These are phyloP conservation scores for Campopleginae sp. DNA, from an alignment of 2,888 invertebrate species.

Conservation along the genomic window DNA sequence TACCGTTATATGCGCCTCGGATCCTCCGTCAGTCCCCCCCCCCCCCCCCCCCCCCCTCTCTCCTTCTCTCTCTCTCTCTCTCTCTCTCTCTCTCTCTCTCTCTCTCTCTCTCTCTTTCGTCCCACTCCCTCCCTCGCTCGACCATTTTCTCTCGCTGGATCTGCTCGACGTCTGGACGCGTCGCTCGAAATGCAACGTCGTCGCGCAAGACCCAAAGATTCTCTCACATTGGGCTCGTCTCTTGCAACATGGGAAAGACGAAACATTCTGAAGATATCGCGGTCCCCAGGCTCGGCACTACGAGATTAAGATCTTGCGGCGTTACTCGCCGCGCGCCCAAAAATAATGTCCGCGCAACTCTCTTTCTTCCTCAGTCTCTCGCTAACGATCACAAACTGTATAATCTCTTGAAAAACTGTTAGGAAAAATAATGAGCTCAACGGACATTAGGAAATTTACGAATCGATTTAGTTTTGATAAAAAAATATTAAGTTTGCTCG, in stretches of 20 bases:
- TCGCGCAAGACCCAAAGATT: slow-evolving; percentile 35
- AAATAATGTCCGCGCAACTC: slow-evolving; percentile 25
- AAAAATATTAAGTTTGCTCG: too few species aligned
- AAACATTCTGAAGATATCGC: slow-evolving; percentile 60
- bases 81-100: slow-evolving; percentile 38
- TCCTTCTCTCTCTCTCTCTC: slow-evolving; percentile 36
- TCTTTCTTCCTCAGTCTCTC: not conserved
- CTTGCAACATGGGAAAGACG: slow-evolving; percentile 36
- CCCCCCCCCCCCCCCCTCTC: slow-evolving; percentile 34
- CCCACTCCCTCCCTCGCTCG: slow-evolving; percentile 42
- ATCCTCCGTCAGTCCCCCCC: slow-evolving; percentile 55
- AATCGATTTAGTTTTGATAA: too few species aligned
- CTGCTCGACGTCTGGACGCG: not conserved
- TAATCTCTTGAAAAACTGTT: not conserved
- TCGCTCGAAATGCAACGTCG: slow-evolving; percentile 17
- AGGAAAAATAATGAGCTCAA: not conserved
- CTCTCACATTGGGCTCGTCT: slow-evolving; percentile 18
- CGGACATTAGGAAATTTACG: not conserved
- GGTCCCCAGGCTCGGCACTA: slow-evolving; percentile 38
- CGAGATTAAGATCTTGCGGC: slow-evolving; percentile 35
- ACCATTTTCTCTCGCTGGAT: slow-evolving; percentile 33
- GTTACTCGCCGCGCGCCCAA: slow-evolving; percentile 18
- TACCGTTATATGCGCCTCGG: slow-evolving; percentile 51
- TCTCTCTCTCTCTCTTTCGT: slow-evolving; percentile 40
- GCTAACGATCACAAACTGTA: not conserved